Base-by-base conservation (phyloP, 2,888 invertebrate genomes). In the Lasioglossum zephyrum region DNA sequence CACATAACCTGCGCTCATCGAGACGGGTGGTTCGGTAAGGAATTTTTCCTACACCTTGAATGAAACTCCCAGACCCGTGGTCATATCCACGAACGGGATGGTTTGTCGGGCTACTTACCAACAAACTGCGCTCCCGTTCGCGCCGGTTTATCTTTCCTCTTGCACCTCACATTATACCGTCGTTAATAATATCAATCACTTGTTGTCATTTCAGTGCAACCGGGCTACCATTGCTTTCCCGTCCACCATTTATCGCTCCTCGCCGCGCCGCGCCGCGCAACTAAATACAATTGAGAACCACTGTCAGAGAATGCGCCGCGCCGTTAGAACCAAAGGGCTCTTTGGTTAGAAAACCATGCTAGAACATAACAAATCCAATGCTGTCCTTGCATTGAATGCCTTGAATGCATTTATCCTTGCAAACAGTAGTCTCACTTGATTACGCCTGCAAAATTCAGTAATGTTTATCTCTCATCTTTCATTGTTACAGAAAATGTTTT, bases 101-200 rank as follows among this genome's bases (percentile, higher is more conserved):
- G 73, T 85, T 77, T 66, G 53, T 49, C 70, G 72, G 57, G 80
- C 60, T 77, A 86, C 88, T 91, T 84, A 92, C 89, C 87, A 83
- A 85, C 81, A 78, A 88, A 84, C 72, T 85, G 76, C 77, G 85
- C 85, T 86, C 87, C 84, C 88, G 88, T 88, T 90, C 89, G 89
- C 85, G 87, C 84, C 79, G 77, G 89, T 88, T 85, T 85, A 73
- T 79, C 74, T 78, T 49, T 77, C 79, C 82, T 84, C 88, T 87
- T 69, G 49, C 82, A 87, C 81, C 84, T 93, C 86, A 93, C 93
- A 93, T 93, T 91, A 90, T 93, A 91, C 79, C 74, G 85, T 87
- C 91, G 89, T 91, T 91, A 92, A 91, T 93, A 92, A 92, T 93
- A 93, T 92, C 92, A 93, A 90, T 93, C 90, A 90, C 88, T 93